Percentiles rank a stretch among this genome's conserved stretches.
Evolutionary conservation across 2,113 vertebrate genomes (phyloP).

Genomic region (Verasper variegatus): DNA sequence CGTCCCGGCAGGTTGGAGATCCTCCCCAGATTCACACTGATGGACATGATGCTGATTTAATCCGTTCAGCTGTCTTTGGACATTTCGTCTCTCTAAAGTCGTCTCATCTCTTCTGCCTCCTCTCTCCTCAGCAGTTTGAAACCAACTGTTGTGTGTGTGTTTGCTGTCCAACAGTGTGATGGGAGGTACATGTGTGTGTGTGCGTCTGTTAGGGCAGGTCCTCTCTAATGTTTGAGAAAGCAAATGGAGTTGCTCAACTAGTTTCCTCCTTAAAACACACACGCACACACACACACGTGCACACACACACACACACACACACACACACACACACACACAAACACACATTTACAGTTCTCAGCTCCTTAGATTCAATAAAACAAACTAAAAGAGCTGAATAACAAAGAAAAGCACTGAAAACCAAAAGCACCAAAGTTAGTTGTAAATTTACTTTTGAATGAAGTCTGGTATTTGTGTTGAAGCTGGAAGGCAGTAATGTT

Average conservation of each 20-base stretch:
- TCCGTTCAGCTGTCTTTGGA: neutral
- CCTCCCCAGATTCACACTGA: slow-evolving; percentile 83
- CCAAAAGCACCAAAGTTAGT: neutral
- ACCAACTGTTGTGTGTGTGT: slow-evolving; percentile 15
- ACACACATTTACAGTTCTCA: neutral
- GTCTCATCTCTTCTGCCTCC: neutral
- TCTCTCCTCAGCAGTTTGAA: slow-evolving; percentile 1
- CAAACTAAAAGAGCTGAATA: neutral
- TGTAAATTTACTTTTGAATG: neutral
- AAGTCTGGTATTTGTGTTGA: neutral
- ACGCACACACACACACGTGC: neutral
- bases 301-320: no score
- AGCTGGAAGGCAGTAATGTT: neutral
- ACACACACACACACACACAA: no score
- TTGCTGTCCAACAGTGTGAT: slow-evolving; percentile 8
- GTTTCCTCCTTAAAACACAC: slow-evolving; percentile 52
- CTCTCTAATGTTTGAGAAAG: slow-evolving; percentile 67
- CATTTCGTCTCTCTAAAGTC: slow-evolving; percentile 2
- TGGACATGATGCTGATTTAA: slow-evolving; percentile 82
- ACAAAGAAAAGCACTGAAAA: neutral
- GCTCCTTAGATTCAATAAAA: neutral
- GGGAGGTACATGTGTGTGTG: slow-evolving; percentile 12
- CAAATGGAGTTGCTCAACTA: slow-evolving; percentile 69
- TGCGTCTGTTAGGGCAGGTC: slow-evolving; percentile 60
- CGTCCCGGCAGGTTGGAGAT: slow-evolving; percentile 86